phyloP scores from a whole-genome alignment of 1,140 invertebrate species.

The Stenopsyche tienmushanensis region DNA sequence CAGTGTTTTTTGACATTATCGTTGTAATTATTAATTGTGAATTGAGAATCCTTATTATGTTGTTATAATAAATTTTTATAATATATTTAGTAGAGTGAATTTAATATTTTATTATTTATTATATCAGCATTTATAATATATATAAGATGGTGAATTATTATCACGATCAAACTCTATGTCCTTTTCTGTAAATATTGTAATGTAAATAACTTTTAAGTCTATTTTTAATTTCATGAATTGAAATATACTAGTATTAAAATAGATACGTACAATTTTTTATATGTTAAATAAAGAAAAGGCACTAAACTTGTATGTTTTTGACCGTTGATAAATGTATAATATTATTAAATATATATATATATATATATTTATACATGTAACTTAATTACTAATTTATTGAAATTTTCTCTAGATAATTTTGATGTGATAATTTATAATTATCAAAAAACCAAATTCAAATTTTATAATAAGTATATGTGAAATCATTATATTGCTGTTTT shows the following conservation, averaged over 20 bases:
- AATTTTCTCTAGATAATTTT: slow-evolving; percentile 5
- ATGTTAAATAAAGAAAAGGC: not conserved
- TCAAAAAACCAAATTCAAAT: slow-evolving; percentile 18
- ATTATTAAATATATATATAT: too few species aligned
- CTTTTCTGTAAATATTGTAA: not conserved
- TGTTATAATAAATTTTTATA: too few species aligned
- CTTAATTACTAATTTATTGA: slow-evolving; percentile 3
- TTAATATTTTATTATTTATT: too few species aligned
- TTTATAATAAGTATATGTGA: slow-evolving; percentile 6
- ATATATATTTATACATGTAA: too few species aligned
- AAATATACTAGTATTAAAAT: too few species aligned
- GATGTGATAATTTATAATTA: slow-evolving; percentile 20
- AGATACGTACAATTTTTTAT: slow-evolving; percentile 2
- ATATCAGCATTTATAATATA: slow-evolving; percentile 8
- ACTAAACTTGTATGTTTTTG: slow-evolving; percentile 5
- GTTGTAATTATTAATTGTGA: too few species aligned
- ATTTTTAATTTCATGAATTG: not conserved
- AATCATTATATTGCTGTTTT: slow-evolving; percentile 17
- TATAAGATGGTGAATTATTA: not conserved
- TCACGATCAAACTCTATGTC: not conserved
- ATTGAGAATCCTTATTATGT: too few species aligned
- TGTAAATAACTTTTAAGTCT: too few species aligned
- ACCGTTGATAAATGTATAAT: too few species aligned
- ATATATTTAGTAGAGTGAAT: too few species aligned
- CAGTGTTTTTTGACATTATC: too few species aligned